Base-by-base conservation (phyloP, 2,888 invertebrate genomes). In the Philereme transversata region DNA sequence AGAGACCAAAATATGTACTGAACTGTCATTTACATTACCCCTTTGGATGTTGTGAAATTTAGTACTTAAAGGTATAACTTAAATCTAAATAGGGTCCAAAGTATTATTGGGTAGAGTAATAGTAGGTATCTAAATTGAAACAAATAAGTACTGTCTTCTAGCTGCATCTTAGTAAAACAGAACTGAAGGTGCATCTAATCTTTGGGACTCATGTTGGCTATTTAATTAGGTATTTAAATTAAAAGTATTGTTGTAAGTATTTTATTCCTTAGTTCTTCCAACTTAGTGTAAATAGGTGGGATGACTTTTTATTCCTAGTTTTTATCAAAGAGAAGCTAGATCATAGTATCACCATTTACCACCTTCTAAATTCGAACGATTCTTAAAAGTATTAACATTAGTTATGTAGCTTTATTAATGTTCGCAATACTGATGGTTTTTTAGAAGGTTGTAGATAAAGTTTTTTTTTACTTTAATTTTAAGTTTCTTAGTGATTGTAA, bases 21-120 rank as follows among this genome's bases (percentile, higher is more conserved):
- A 36, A 44, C 36, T 61, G 48, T 46, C 56, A 67, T 58, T 68
- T 73, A 67, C 71, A 69, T 72, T 77, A 43, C 75, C 74, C 69
- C 54, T 67, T 66, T 58, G 57, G 62, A 72, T 76, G 71, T 75
- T 76, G 63, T 75, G 46, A 76, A 78, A 70, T 43, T 43, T 10
- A 62, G 75, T 80, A 80, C 80, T 80, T 49, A 83, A 81, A 83
- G 81, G 79, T 82, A 78, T 41, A 41, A 9, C 4, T 73, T 80
- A 76, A 78, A 76, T 22, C 22, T 22, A 22, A 22, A 74, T 79
- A 85, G 88, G 88, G 88, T 88, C 88, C 88, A 88, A 88, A 80
- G 74, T 78, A 74, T 73, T 71, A 74, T 75, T 79, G 80, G 75
- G 75, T 83, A 80, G 74, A 78, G 73, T 11, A 44, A 11, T 48